Evolutionary conservation across 1,140 invertebrate genomes (phyloP), one percentile per base, ranked within the genome.

Genomic region (Oncopodura yosiiana): DNA sequence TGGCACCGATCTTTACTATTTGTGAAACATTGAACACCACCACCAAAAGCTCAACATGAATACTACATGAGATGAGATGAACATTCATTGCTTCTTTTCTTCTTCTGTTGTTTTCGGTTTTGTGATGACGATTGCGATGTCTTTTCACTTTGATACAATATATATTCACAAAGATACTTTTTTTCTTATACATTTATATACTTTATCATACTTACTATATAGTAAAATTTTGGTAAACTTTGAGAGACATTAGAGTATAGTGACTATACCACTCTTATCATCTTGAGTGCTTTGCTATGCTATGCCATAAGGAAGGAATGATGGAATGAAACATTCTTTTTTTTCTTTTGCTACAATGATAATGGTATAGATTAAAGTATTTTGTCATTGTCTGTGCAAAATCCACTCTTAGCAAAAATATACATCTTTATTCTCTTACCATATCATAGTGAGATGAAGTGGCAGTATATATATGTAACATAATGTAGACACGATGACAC

Each of bases 321-420:
- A 27, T 5, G 27, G 21, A 14, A 24, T 16, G 41, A 41, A 19
- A 49, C 14, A 49, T 27, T 36, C 14, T 14, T 14, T 9, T 21
- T 27, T 14, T 41, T n/a, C n/a, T 34, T 34, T 8, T 9, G 30
- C 8, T 34, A n/a, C 8, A 34, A 32, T 44, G 26, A 49, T 56
- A 48, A 50, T 56, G 46, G 38, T 24, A 48, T 46, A 44, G 54
- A 56, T 56, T 56, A 56, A 56, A 56, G 54, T 56, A 48, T 56
- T 56, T 56, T 56, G 54, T 56, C 54, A 56, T 56, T 56, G 54
- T 56, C 54, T 56, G 44, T 24, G 38, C 19, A 16, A 27, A 43
- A 39, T 38, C 39, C 37, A 26, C 26, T 21, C 48, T 9, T 21
- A 44, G 19, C 29, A 50, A 21, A 37, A 41, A 49, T 45, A n/a